Evolutionary conservation across 2,113 vertebrate species (phyloP).

Genomic region (Rhynchopsitta pachyrhyncha): DNA sequence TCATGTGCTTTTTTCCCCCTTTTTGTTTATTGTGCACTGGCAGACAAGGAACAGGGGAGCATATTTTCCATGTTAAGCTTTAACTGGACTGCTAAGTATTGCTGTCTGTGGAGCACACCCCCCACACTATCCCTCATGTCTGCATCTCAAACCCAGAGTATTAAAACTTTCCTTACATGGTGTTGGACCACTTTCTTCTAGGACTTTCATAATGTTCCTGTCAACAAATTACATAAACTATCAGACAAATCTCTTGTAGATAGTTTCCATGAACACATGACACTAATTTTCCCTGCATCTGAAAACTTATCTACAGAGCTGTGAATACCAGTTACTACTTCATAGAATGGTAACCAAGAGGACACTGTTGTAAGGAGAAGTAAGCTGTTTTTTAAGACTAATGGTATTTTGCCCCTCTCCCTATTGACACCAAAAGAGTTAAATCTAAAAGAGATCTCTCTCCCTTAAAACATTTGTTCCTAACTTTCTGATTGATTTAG

Average conservation of each 20-base stretch:
- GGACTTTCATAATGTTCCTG: background rate
- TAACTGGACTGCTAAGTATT: background rate
- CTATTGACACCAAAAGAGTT: background rate
- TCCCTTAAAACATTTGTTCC: background rate
- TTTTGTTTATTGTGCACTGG: background rate
- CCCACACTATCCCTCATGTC: fast-evolving
- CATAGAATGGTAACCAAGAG: background rate
- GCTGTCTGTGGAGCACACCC: background rate
- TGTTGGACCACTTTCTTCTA: background rate
- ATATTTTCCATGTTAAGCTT: background rate
- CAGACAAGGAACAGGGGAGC: background rate
- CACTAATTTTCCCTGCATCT: background rate
- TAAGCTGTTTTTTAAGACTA: background rate
- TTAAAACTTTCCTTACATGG: background rate
- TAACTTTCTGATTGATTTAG: background rate
- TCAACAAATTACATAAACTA: background rate
- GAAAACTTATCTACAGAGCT: background rate
- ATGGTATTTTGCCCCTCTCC: background rate
- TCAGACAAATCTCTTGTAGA: background rate
- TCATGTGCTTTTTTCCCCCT: background rate
- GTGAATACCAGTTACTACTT: background rate
- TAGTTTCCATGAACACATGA: background rate
- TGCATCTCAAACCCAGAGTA: background rate
- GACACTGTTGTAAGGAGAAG: background rate
- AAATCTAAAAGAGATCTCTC: background rate